phyloP scores from a whole-genome alignment of 1,140 invertebrate genomes.

The Drosophila murphyi region DNA sequence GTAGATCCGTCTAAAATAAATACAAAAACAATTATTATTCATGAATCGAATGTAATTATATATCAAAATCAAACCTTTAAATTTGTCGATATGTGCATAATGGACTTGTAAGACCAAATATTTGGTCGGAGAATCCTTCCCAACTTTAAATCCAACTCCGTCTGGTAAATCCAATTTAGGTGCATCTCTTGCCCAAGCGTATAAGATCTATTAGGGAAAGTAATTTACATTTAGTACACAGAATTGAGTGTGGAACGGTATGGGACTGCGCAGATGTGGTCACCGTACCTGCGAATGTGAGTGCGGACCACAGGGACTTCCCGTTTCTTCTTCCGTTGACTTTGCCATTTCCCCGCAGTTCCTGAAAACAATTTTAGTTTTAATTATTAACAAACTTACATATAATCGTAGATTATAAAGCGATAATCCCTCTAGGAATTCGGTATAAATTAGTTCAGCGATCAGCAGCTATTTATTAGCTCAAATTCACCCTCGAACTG shows the following conservation, averaged over 20 bases:
- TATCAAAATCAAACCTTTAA: constrained; percentile 86
- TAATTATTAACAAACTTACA: neutral
- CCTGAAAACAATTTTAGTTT: constrained; percentile 71
- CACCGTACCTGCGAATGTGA: constrained; percentile 86
- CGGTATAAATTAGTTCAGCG: no score
- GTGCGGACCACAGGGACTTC: constrained; percentile 89
- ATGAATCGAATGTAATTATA: neutral
- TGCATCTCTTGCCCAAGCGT: constrained; percentile 98
- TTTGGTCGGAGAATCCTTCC: constrained; percentile 89
- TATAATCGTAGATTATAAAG: no score
- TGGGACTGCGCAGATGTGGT: no score
- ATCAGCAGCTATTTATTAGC: no score
- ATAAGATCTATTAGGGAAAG: constrained; percentile 90
- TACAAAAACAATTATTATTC: neutral
- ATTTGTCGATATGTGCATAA: constrained; percentile 91
- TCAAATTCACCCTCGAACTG: no score
- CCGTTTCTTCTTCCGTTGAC: constrained; percentile 84
- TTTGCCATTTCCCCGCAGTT: constrained; percentile 96
- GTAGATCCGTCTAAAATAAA: constrained; percentile 88
- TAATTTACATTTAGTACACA: neutral
- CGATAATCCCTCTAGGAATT: no score
- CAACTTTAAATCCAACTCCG: constrained; percentile 93
- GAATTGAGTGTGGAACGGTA: no score
- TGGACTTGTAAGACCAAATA: constrained; percentile 97
- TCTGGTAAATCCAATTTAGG: constrained; percentile 93